A percentile compares a stretch with the other conserved stretches of the same genome.
phyloP scores from a whole-genome alignment of 2,113 vertebrate genomes.

The Chauna torquata region DNA sequence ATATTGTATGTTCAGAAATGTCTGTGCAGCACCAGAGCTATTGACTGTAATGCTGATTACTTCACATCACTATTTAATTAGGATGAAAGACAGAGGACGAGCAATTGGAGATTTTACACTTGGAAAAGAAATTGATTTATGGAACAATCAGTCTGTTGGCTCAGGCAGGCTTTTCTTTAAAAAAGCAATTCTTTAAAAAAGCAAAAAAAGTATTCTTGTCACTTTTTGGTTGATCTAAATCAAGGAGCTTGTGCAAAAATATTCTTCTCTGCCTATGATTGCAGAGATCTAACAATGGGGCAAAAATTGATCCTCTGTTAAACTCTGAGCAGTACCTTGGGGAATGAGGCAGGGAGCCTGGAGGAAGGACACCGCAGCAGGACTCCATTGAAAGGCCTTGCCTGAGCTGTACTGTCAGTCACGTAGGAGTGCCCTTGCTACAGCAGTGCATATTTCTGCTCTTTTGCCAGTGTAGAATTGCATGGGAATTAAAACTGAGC shows the following conservation, averaged over 20 bases:
- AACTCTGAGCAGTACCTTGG: not conserved
- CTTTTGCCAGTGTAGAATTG: not conserved
- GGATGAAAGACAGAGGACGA: not conserved
- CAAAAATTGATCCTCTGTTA: not conserved
- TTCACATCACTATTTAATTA: conserved; percentile 48
- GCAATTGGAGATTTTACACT: not conserved
- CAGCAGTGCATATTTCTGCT: not conserved
- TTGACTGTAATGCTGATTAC: conserved; percentile 44
- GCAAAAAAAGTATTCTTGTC: not conserved
- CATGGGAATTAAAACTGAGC: not conserved
- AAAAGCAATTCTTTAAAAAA: not conserved
- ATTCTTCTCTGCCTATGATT: not conserved
- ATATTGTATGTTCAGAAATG: not conserved
- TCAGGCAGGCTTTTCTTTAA: not conserved
- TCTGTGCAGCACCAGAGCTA: not conserved
- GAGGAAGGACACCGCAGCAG: not conserved
- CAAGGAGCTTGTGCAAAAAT: not conserved
- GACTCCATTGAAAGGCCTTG: not conserved
- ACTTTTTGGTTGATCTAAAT: not conserved
- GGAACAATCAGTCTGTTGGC: not conserved
- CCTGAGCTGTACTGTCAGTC: not conserved
- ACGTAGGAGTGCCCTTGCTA: not conserved
- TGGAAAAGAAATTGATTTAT: conserved; percentile 20
- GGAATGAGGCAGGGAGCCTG: not conserved
- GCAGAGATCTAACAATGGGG: not conserved